Conservation (phyloP, 1,140 invertebrate species). For the Trachymyrmex cornetzi region DNA sequence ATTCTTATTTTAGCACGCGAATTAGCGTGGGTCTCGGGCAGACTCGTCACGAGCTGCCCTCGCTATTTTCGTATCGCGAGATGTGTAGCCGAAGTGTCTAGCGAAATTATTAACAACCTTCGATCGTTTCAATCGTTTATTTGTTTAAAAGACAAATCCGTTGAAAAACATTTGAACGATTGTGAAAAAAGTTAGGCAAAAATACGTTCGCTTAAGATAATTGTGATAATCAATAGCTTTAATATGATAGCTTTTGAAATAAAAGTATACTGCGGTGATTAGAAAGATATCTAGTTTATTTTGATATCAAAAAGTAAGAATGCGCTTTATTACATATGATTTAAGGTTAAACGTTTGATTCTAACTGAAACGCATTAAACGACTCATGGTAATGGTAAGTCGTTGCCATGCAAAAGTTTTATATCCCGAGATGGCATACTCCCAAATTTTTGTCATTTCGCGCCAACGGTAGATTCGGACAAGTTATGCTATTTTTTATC, state of each 20-base stretch:
- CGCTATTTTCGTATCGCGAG: slow-evolving; percentile 73
- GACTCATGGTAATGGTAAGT: neutral
- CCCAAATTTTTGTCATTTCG: slow-evolving; percentile 71
- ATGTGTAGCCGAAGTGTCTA: slow-evolving; percentile 53
- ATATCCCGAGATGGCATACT: slow-evolving; percentile 73
- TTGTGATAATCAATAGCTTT: neutral
- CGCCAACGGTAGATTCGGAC: slow-evolving; percentile 70
- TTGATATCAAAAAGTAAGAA: neutral
- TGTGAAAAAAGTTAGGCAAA: neutral
- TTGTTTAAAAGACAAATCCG: neutral
- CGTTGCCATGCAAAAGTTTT: slow-evolving; percentile 73
- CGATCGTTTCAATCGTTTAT: slow-evolving; percentile 29
- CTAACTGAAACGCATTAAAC: slow-evolving; percentile 60
- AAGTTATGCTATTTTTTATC: slow-evolving; percentile 75
- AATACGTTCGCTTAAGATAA: neutral
- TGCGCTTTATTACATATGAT: neutral
- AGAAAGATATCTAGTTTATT: neutral
- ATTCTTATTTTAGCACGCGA: slow-evolving; percentile 79
- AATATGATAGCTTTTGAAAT: neutral
- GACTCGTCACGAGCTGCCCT: slow-evolving; percentile 74
- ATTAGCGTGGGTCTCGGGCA: slow-evolving; percentile 80
- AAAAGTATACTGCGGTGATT: neutral
- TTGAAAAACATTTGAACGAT: neutral
- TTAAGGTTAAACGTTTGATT: neutral
- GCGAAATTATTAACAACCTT: slow-evolving; percentile 47